Evolutionary conservation across 2,113 vertebrate genomes (phyloP), one percentile per base, ranked within the genome.

Genomic region (Centropus unirufus): DNA sequence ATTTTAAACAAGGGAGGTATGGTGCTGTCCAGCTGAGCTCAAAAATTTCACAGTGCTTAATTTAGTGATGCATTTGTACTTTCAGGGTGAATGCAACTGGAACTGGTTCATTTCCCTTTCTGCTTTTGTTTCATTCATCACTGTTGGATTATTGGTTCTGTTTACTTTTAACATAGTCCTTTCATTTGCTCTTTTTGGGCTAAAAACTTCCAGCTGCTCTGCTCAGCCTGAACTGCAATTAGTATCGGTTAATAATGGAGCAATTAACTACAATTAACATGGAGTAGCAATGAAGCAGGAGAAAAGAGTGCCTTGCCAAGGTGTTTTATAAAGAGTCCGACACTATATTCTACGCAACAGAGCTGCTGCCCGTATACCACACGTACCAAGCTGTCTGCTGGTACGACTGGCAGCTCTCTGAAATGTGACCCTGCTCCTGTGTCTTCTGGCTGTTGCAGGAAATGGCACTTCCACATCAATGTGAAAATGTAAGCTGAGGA

Each of bases 1-100:
- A 84, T 90, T 92, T 93, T 94, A 83, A 96, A 94, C 64, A 72
- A 81, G 85, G 23, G 84, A 75, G 36, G 49, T 64, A 32, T 90
- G 90, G 70, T 89, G 39, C 72, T 80, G 80, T 59, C 55, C 89
- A 91, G 70, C 55, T 74, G 69, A 95, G 58, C 84, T 72, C 78
- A 46, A 29, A 26, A 14, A 58, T 39, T 58, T 66, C 66, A 54
- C 30, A 16, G 21, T 2, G 6, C 52, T 69, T 63, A 5, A 83
- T 72, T 91, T 70, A 75, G 72, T 46, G 93, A 64, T 57, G 40
- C 19, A 7, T 88, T 94, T 92, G 83, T 78, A 39, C 77, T 96
- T 90, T 84, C 54, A 24, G 90, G 88, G 86, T 95, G 83, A 87
- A 0, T 62, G 80, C 73, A 72, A 42, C 62, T 58, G 80, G 66